These are phyloP conservation scores for Drosophila subquinaria DNA, from an alignment of 2,888 invertebrate genomes.

Conservation along the genomic window DNA sequence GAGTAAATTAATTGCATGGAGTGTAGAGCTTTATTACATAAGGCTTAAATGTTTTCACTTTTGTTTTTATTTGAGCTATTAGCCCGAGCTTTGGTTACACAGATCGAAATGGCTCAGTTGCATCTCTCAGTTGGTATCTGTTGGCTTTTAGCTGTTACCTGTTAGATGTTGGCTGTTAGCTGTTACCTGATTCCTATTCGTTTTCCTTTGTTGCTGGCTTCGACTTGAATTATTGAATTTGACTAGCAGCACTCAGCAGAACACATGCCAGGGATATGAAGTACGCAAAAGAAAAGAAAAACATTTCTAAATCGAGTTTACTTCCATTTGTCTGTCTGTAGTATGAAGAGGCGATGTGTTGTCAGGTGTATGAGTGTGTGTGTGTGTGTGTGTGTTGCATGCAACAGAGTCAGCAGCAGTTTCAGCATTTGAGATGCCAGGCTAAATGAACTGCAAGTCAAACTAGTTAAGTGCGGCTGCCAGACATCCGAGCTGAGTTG, in stretches of 20 bases:
- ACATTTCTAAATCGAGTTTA: conserved; percentile 53
- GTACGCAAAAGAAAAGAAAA: conserved; percentile 47
- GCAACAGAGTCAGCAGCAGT: conserved; percentile 18
- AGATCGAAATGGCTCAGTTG: conserved; percentile 20
- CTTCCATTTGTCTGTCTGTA: conserved; percentile 32
- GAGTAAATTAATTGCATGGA: conserved; percentile 7
- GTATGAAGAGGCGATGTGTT: conserved; percentile 11
- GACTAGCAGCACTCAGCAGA: conserved; percentile 59
- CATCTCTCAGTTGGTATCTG: conserved; percentile 8
- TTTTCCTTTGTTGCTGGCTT: conserved; percentile 37
- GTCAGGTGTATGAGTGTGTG: conserved; percentile 35
- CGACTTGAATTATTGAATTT: conserved; percentile 73
- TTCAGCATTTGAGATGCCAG: conserved; percentile 57
- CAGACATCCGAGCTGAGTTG: conserved; percentile 45
- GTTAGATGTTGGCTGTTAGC: conserved; percentile 1
- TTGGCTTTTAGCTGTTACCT: conserved; percentile 7
- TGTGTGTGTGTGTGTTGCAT: conserved; percentile 52
- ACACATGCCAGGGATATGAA: conserved; percentile 34
- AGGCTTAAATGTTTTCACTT: neutral
- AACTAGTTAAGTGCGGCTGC: conserved; percentile 72
- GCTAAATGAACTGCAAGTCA: conserved; percentile 74
- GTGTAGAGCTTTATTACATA: neutral
- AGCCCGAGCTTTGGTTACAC: conserved; percentile 18
- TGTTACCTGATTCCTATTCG: conserved; percentile 16
- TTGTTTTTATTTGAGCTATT: conserved; percentile 22